Percentiles rank a stretch among this genome's conserved stretches.
phyloP scores from a whole-genome alignment of 2,113 vertebrate species.

The Sigmodon hispidus region DNA sequence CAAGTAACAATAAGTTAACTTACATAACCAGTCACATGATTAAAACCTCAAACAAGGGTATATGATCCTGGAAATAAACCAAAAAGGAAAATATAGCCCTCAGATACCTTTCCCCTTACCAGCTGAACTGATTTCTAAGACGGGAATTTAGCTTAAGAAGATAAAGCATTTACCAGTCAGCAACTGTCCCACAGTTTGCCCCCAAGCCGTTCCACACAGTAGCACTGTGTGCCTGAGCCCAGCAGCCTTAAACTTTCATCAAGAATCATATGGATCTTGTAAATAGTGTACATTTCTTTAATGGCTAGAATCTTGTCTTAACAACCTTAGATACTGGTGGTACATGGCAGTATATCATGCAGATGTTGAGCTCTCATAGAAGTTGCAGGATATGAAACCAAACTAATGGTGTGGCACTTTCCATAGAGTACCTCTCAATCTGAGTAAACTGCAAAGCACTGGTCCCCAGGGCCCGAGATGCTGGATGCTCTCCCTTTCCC shows the following conservation, averaged over 20 bases:
- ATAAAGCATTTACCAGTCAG: neutral
- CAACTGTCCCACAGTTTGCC: neutral
- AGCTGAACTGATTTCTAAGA: neutral
- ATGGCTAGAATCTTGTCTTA: neutral
- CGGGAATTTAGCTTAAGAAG: conserved; percentile 1
- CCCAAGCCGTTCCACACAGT: neutral
- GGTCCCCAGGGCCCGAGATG: neutral
- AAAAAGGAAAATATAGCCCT: neutral
- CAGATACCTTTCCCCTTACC: neutral
- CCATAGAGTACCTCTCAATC: neutral
- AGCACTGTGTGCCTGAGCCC: neutral
- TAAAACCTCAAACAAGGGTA: neutral
- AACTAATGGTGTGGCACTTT: neutral
- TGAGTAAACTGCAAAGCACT: neutral
- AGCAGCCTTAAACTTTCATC: neutral
- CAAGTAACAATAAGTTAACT: conserved; percentile 11
- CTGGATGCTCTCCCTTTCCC: neutral
- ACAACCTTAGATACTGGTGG: neutral
- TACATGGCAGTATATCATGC: neutral
- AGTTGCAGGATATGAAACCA: conserved; percentile 33
- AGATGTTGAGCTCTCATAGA: neutral
- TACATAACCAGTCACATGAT: neutral
- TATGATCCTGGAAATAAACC: neutral
- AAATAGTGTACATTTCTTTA: neutral
- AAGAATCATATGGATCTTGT: neutral